Evolutionary conservation across 92 coral and sea anemone genomes (phyloP).

Genomic region (Blastomussa wellsi): DNA sequence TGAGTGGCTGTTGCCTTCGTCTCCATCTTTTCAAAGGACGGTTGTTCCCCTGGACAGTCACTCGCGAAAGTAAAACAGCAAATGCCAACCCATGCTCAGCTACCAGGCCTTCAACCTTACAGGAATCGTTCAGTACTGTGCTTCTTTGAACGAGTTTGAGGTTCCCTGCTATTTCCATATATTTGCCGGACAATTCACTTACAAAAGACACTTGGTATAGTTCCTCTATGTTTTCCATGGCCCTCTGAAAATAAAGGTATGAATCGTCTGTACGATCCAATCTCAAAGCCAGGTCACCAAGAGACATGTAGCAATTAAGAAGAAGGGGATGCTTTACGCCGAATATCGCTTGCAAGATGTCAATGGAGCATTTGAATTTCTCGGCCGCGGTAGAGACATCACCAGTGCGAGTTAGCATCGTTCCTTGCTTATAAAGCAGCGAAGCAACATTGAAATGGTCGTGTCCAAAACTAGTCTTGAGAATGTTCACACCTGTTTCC

Average conservation of each 20-base stretch:
- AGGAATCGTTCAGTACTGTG: neutral
- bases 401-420: neutral
- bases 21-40: neutral
- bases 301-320: neutral
- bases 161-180: neutral
- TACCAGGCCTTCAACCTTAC: slow-evolving; percentile 6
- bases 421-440: slow-evolving; percentile 1
- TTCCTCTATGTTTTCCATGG: slow-evolving; percentile 14
- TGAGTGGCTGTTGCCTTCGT: too few relatives aligned
- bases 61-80: slow-evolving; percentile 1
- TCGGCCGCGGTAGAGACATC: neutral
- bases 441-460: slow-evolving; percentile 13
- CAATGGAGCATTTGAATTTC: neutral
- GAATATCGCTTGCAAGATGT: neutral
- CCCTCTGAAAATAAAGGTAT: slow-evolving; percentile 15
- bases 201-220: slow-evolving; percentile 20
- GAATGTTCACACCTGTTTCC: neutral
- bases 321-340: slow-evolving; percentile 1
- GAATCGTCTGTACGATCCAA: neutral
- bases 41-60: neutral
- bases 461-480: neutral
- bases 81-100: slow-evolving; percentile 28
- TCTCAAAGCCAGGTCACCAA: neutral
- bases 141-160: too few relatives aligned
- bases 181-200: neutral